Conservation (phyloP, 1,140 invertebrate genomes). For the Drosophila punjabiensis region DNA sequence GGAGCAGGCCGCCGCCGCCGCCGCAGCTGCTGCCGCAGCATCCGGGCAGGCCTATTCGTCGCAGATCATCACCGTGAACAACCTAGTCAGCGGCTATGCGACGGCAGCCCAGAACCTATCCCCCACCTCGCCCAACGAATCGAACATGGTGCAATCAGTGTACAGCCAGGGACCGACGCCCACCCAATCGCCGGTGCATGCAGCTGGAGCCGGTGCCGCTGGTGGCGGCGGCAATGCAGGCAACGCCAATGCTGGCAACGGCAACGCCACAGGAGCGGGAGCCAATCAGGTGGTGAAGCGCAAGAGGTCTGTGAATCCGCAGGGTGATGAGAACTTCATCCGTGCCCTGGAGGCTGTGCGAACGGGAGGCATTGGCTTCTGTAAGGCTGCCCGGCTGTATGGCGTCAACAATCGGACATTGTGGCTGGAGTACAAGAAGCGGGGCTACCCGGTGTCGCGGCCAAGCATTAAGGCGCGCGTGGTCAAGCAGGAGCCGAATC, state of each 20-base stretch:
- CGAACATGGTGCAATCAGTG: slow-evolving; percentile 84
- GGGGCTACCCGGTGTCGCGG: slow-evolving; percentile 91
- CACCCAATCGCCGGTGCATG: slow-evolving; percentile 81
- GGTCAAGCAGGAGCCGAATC: slow-evolving; percentile 88
- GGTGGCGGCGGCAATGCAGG: slow-evolving; percentile 40
- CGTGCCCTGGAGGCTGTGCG: slow-evolving; percentile 92
- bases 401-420: slow-evolving; percentile 93
- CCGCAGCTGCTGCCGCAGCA: slow-evolving; percentile 28
- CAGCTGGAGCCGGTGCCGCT: slow-evolving; percentile 50
- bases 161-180: slow-evolving; percentile 85
- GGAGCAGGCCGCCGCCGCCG: slow-evolving; percentile 64
- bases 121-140: slow-evolving; percentile 83
- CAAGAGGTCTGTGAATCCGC: slow-evolving; percentile 89
- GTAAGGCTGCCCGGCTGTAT: slow-evolving; percentile 92
- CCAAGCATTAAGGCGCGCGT: slow-evolving; percentile 90
- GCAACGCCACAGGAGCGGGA: slow-evolving; percentile 65
- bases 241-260: slow-evolving; percentile 48
- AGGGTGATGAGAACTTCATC: slow-evolving; percentile 92
- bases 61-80: slow-evolving; percentile 85
- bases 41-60: slow-evolving; percentile 78
- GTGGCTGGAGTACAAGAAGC: slow-evolving; percentile 93
- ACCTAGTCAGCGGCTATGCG: slow-evolving; percentile 81
- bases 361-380: slow-evolving; percentile 93
- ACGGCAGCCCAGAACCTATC: slow-evolving; percentile 82
- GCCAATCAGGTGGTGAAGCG: slow-evolving; percentile 86